Percentiles rank a stretch among this genome's conserved stretches.
Conservation (phyloP, 2,113 vertebrate genomes). For the Scopus umbretta region DNA sequence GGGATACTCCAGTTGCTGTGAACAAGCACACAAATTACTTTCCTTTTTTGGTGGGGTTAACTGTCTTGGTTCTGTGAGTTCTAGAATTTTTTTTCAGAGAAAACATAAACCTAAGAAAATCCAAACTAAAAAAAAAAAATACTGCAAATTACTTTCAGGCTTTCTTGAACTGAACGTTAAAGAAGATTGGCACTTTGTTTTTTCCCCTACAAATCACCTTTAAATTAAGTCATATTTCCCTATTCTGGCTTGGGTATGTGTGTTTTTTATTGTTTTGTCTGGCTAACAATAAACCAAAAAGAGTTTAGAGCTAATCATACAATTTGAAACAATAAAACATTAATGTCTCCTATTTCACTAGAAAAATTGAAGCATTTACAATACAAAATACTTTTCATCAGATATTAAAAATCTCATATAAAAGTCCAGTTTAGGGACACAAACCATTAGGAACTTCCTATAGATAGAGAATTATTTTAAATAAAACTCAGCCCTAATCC, state of each 20-base stretch:
- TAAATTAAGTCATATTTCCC: background rate
- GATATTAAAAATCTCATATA: background rate
- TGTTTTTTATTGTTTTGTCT: background rate
- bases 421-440: background rate
- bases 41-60: background rate
- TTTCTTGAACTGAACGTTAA: background rate
- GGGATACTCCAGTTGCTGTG: background rate
- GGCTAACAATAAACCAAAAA: background rate
- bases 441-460: background rate
- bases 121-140: background rate
- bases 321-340: background rate
- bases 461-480: background rate
- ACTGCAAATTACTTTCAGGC: background rate
- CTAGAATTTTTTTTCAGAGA: background rate
- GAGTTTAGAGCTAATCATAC: background rate
- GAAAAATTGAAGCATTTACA: background rate
- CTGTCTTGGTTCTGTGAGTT: background rate
- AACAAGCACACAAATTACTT: background rate
- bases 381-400: background rate
- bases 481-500: background rate
- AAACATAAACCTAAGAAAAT: background rate
- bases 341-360: background rate
- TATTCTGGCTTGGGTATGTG: background rate
- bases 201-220: background rate
- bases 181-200: background rate